phyloP scores from a whole-genome alignment of 92 coral and sea anemone genomes.

The Galaxea fascicularis region DNA sequence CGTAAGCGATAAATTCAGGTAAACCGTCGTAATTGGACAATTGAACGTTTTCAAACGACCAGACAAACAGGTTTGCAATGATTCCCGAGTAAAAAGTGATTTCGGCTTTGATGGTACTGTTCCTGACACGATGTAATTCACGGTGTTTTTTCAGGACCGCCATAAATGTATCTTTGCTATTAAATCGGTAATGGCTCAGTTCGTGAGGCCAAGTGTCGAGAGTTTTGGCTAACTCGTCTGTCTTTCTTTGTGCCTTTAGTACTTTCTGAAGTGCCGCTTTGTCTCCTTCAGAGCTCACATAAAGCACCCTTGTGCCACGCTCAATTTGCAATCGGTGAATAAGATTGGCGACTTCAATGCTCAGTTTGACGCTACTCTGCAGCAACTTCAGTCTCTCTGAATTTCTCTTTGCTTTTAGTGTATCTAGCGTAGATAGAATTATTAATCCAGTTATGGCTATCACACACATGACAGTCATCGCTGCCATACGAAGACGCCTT shows the following conservation, averaged over 20 bases:
- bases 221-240: constrained; percentile 18
- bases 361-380: constrained; percentile 44
- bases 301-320: constrained; percentile 71
- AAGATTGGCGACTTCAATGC: constrained; percentile 66
- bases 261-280: background rate
- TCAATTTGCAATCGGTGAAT: constrained; percentile 80
- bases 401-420: background rate
- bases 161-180: constrained; percentile 34
- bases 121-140: background rate
- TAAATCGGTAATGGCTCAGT: background rate
- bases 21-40: constrained; percentile 12
- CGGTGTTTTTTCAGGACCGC: constrained; percentile 35
- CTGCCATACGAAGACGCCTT: constrained; percentile 17
- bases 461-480: constrained; percentile 23
- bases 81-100: constrained; percentile 58
- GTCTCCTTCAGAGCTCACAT: constrained; percentile 60
- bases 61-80: constrained; percentile 59
- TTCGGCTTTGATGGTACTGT: constrained; percentile 38
- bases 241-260: constrained; percentile 19
- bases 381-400: constrained; percentile 4
- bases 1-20: constrained; percentile 62
- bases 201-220: constrained; percentile 50
- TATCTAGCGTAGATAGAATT: constrained; percentile 15
- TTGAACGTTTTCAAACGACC: constrained; percentile 48
- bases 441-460: constrained; percentile 28